phyloP scores from a whole-genome alignment of 2,888 invertebrate genomes.

The Linyphia triangularis region DNA sequence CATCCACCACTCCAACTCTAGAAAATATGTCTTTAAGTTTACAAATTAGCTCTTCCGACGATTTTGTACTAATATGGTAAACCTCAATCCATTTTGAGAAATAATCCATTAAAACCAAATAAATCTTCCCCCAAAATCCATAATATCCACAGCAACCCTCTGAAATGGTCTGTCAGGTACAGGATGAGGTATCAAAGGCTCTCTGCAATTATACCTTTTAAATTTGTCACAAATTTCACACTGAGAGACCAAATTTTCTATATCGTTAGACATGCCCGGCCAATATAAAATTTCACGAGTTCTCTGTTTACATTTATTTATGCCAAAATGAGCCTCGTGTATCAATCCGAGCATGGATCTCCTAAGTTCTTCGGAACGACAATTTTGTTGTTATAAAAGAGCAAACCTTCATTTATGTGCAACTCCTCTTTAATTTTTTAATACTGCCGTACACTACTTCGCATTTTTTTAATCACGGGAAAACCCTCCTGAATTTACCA shows the following conservation, averaged over 20 bases:
- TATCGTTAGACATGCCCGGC: conserved; percentile 40
- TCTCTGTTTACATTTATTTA: conserved; percentile 6
- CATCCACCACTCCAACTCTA: conserved; percentile 6
- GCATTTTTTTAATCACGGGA: neutral
- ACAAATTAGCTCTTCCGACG: conserved; percentile 8
- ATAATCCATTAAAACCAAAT: conserved; percentile 2
- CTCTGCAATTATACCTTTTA: conserved; percentile 7
- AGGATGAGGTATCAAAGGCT: conserved; percentile 15
- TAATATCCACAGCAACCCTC: conserved; percentile 7
- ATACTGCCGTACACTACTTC: neutral
- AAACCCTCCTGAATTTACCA: neutral
- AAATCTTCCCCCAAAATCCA: neutral
- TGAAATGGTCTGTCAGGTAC: conserved; percentile 37
- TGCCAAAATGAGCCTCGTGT: conserved; percentile 38
- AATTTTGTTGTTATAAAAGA: conserved; percentile 4
- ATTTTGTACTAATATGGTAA: neutral
- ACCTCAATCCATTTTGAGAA: conserved; percentile 35
- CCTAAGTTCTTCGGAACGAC: conserved; percentile 10
- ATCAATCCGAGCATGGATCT: conserved; percentile 21
- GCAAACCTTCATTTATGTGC: neutral
- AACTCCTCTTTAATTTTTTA: conserved; percentile 20
- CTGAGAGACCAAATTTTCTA: conserved; percentile 7
- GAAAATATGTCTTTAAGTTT: conserved; percentile 21
- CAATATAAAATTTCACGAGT: conserved; percentile 46
- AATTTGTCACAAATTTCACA: conserved; percentile 50